Base-by-base conservation (phyloP, 2,113 vertebrate genomes). In the Takifugu bimaculatus region DNA sequence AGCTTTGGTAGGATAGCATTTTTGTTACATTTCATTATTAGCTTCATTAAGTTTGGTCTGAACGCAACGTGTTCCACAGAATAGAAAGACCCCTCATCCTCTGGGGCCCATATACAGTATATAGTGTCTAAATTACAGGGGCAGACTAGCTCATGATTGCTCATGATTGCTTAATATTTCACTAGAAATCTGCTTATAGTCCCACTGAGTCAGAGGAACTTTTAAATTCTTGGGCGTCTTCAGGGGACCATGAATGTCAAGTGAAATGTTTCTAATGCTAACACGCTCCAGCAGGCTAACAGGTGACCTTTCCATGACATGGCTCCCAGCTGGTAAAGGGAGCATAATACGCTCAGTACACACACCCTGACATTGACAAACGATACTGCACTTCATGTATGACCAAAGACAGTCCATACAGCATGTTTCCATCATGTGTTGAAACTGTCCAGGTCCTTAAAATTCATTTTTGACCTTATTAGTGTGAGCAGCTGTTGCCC, bases 401-500 rank as follows among this genome's bases (percentile, higher is more conserved):
- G n/a, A 32, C 35, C 35, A 39, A 11, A 39, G 35, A 39, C 35
- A 39, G 35, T 10, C 35, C 11, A 57, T 68, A 39, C 26, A 57
- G 53, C 26, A 50, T 44, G 52, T 65, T 60, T 65, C 64, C 56
- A 28, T 75, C 54, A 70, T 47, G 63, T 27, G 57, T 10, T 60
- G 47, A 78, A 50, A 60, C 28, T 35, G 6, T 4, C 50, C 83
- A 78, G 68, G 44, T 84, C 78, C 75, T 83, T 81, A 26, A 10
- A 28, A 62, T 81, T 70, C 51, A 49, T 26, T 71, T 61, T 68
- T 27, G 14, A 42, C 70, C 72, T 81, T 60, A 65, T 85, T 80
- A 84, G 74, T 48, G 43, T 57, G 74, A 86, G 52, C 73, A 78
- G 72, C 81, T 85, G 73, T 39, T 50, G 48, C 28, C 55, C 71